phyloP scores from a whole-genome alignment of 2,113 vertebrate genomes.

The Barnardius zonarius region DNA sequence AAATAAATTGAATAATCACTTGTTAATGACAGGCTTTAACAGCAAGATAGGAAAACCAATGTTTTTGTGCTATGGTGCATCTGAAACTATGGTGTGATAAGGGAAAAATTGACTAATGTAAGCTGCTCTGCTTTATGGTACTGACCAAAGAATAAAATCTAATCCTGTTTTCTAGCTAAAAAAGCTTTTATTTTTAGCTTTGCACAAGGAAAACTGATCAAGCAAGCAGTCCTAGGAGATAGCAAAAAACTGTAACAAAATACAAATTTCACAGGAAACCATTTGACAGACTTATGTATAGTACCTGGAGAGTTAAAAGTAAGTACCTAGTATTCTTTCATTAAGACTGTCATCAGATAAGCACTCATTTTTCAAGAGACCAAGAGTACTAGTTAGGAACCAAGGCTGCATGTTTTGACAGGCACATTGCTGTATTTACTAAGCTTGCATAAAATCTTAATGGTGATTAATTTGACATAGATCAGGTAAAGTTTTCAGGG shows the following conservation, averaged over 20 bases:
- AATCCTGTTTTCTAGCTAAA: background rate
- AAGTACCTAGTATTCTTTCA: background rate
- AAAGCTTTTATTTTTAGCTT: background rate
- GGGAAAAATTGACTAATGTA: background rate
- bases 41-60: background rate
- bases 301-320: background rate
- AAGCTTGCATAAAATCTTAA: background rate
- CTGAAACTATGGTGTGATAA: background rate
- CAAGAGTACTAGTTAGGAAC: background rate
- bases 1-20: conserved; percentile 24
- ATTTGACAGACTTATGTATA: background rate
- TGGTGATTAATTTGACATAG: background rate
- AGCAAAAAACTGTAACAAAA: background rate
- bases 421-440: background rate
- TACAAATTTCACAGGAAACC: background rate
- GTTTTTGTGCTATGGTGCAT: background rate
- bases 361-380: background rate
- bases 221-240: background rate
- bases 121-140: background rate
- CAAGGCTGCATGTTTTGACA: background rate
- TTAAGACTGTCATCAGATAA: background rate
- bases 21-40: conserved; percentile 16
- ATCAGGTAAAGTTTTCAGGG: background rate
- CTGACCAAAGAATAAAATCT: background rate
- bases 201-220: background rate